Conservation (phyloP, 2,888 invertebrate genomes). For the Blera fallax region DNA sequence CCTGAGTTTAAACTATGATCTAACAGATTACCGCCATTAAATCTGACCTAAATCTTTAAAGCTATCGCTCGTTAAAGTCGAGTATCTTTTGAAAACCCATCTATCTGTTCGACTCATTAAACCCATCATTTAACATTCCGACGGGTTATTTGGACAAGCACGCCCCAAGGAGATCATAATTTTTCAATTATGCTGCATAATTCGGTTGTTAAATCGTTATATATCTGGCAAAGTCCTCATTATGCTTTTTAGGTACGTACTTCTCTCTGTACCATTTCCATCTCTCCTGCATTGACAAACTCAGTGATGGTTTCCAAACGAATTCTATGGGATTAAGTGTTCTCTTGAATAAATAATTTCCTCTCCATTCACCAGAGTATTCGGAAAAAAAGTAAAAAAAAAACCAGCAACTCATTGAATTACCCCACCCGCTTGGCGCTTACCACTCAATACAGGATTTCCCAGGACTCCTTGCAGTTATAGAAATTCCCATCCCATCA, state of each 20-base stretch:
- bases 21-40: too few relatives aligned
- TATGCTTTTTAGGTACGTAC: background rate
- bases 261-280: background rate
- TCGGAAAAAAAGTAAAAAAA: background rate
- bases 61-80: background rate
- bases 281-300: slow-evolving; percentile 2
- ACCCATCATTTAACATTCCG: background rate
- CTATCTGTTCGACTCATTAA: slow-evolving; percentile 10
- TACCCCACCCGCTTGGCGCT: slow-evolving; percentile 21
- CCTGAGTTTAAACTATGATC: too few relatives aligned
- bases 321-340: slow-evolving; percentile 65
- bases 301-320: slow-evolving; percentile 28
- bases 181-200: slow-evolving; percentile 62
- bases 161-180: slow-evolving; percentile 13
- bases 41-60: too few relatives aligned
- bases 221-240: slow-evolving; percentile 29
- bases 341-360: slow-evolving; percentile 69
- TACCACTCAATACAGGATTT: slow-evolving; percentile 39
- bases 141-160: background rate
- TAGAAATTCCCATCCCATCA: too few relatives aligned
- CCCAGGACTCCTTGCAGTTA: too few relatives aligned
- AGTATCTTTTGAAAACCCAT: background rate
- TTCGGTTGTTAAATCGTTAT: slow-evolving; percentile 53
- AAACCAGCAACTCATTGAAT: slow-evolving; percentile 55
- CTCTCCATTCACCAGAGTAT: slow-evolving; percentile 52